Conservation (phyloP, 2,113 vertebrate genomes). For the Butorides virescens region DNA sequence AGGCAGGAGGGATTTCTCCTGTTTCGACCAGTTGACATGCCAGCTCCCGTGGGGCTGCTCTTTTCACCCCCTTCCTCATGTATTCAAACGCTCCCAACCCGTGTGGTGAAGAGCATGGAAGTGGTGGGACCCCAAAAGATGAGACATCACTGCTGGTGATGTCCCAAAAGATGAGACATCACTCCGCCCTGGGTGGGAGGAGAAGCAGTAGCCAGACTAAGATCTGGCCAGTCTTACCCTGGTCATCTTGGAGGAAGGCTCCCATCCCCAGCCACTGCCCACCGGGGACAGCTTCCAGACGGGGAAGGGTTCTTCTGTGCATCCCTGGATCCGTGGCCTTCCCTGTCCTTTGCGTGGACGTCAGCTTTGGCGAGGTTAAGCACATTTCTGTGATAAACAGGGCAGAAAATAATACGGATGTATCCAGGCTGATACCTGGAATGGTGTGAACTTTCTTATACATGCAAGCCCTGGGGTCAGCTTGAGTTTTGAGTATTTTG, state of each 20-base stretch:
- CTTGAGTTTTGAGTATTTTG: neutral
- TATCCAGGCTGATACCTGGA: neutral
- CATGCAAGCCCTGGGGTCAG: neutral
- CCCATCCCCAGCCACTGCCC: neutral
- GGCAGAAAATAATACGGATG: neutral
- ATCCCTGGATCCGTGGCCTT: neutral
- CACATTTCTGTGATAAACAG: neutral
- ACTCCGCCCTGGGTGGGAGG: neutral
- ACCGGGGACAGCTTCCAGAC: rapidly evolving
- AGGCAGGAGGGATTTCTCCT: neutral
- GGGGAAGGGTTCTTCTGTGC: no score
- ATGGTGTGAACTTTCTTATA: neutral
- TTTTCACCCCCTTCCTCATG: neutral
- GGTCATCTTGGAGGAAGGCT: neutral
- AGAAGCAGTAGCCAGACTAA: neutral
- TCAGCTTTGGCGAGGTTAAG: neutral
- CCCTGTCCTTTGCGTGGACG: neutral
- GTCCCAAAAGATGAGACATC: neutral
- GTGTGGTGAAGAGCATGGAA: neutral
- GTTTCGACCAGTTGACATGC: rapidly evolving
- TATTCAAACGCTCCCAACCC: neutral
- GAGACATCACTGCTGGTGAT: neutral
- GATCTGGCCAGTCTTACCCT: neutral
- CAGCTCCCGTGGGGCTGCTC: neutral
- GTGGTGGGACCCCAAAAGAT: neutral